A percentile compares a stretch with the other conserved stretches of the same genome.
These are phyloP conservation scores for Poeciliopsis prolifica DNA, from an alignment of 2,113 vertebrate species.

Conservation along the genomic window DNA sequence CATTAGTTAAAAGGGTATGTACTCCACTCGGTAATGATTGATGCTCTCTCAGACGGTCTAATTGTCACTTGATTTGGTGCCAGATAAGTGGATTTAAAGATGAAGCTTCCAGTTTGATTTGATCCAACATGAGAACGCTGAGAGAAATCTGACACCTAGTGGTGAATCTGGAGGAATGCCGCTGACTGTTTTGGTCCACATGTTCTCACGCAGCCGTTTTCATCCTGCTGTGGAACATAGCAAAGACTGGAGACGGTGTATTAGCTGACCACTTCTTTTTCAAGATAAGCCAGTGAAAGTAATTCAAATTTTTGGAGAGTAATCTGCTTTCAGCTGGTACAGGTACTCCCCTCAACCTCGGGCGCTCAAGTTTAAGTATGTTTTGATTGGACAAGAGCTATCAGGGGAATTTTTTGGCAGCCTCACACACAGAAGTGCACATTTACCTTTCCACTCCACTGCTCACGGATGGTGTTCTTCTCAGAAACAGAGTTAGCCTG, in stretches of 20 bases:
- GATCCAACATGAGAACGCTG: conserved; percentile 19
- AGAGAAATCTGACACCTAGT: conserved; percentile 75
- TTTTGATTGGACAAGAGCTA: conserved; percentile 36
- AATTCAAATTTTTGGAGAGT: conserved; percentile 21
- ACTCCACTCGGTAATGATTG: conserved; percentile 47
- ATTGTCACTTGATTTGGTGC: conserved; percentile 33
- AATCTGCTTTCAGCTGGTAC: conserved; percentile 26
- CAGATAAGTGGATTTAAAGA: conserved; percentile 26
- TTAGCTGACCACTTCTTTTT: conserved; percentile 30
- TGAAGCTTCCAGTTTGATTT: conserved; percentile 11
- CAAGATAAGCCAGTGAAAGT: conserved; percentile 21
- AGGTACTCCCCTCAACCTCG: conserved; percentile 18
- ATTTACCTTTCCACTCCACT: conserved; percentile 5
- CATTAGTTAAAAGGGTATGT: conserved; percentile 2
- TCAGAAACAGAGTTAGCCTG: neutral
- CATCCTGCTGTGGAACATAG: conserved; percentile 2
- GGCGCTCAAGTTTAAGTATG: conserved; percentile 24
- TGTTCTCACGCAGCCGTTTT: conserved; percentile 9
- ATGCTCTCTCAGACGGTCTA: conserved; percentile 19
- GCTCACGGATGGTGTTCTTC: conserved; percentile 23
- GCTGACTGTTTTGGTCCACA: neutral
- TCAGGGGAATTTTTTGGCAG: conserved; percentile 7
- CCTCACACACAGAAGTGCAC: conserved; percentile 11
- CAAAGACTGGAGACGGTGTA: conserved; percentile 16
- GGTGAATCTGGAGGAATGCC: conserved; percentile 31